A percentile compares a stretch with the other conserved stretches of the same genome.
Evolutionary conservation across 2,797 vertebrate species (phyloP).

Genomic region (Enteromius fasciolatus): DNA sequence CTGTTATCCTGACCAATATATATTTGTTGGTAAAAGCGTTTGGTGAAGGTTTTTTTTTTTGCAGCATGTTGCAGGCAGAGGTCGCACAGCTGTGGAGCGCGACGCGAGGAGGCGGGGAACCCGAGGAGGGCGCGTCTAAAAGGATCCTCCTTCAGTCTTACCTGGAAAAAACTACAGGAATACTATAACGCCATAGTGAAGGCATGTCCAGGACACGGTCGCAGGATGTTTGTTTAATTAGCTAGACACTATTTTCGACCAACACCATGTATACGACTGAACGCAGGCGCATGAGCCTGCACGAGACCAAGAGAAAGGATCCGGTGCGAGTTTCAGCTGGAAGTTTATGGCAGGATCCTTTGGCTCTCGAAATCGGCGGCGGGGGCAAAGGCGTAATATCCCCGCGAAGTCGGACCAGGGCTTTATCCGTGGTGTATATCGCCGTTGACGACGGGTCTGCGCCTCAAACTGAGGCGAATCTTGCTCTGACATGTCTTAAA

Average conservation of each 20-base stretch:
- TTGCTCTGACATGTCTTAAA: slow-evolving; percentile 79
- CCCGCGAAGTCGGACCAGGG: slow-evolving; percentile 71
- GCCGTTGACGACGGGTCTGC: slow-evolving; percentile 72
- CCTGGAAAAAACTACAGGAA: slow-evolving; percentile 38
- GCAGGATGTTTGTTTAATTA: slow-evolving; percentile 13
- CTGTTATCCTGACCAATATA: no score
- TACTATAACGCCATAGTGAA: slow-evolving; percentile 31
- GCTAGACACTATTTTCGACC: not conserved
- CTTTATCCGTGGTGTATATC: slow-evolving; percentile 81
- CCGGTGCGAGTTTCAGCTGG: slow-evolving; percentile 76
- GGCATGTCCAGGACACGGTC: slow-evolving; percentile 1
- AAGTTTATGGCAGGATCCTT: slow-evolving; percentile 86
- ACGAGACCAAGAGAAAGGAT: slow-evolving; percentile 70
- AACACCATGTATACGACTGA: slow-evolving; percentile 76
- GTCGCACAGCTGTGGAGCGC: slow-evolving; percentile 25
- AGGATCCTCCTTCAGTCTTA: slow-evolving; percentile 38
- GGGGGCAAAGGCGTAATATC: slow-evolving; percentile 63
- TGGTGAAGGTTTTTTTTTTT: not conserved
- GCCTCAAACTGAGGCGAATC: slow-evolving; percentile 73
- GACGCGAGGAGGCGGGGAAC: slow-evolving; percentile 8
- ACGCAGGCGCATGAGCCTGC: slow-evolving; percentile 80
- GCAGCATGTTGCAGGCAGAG: slow-evolving; percentile 10
- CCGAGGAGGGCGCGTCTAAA: not conserved
- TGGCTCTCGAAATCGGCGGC: slow-evolving; percentile 74
- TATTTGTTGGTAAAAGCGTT: not conserved